Evolutionary conservation across 2,797 vertebrate genomes (phyloP).

Genomic region (Margarornis squamiger): DNA sequence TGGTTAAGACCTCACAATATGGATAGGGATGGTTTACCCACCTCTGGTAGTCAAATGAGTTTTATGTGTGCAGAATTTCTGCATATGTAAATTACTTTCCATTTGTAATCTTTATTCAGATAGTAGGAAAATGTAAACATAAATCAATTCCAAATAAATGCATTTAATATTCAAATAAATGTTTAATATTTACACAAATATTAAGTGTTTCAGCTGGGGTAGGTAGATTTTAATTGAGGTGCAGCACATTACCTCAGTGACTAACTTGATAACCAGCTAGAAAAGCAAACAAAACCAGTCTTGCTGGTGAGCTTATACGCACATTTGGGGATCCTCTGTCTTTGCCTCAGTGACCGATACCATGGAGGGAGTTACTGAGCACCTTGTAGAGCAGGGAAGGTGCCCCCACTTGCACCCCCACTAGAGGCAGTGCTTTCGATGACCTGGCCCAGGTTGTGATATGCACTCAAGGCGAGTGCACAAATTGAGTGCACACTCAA

Average conservation of each 20-base stretch:
- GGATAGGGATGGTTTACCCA: neutral
- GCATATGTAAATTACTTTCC: slow-evolving; percentile 60
- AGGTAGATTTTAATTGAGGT: slow-evolving; percentile 58
- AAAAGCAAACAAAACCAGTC: slow-evolving; percentile 29
- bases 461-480: neutral
- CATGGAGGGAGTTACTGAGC: neutral
- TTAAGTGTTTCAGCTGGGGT: slow-evolving; percentile 42
- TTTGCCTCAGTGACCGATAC: neutral
- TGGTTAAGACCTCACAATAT: neutral
- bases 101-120: slow-evolving; percentile 60
- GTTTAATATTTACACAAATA: slow-evolving; percentile 72
- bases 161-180: slow-evolving; percentile 64
- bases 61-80: slow-evolving; percentile 30
- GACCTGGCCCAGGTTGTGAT: neutral
- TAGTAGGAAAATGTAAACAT: slow-evolving; percentile 62
- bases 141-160: slow-evolving; percentile 63
- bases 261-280: slow-evolving; percentile 8
- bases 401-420: fast-evolving
- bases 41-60: slow-evolving; percentile 1
- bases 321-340: neutral
- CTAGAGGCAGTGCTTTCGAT: neutral
- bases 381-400: neutral
- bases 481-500: neutral
- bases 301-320: neutral
- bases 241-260: neutral